Base-by-base conservation (phyloP, 2,797 vertebrate species). In the Champsocephalus esox region DNA sequence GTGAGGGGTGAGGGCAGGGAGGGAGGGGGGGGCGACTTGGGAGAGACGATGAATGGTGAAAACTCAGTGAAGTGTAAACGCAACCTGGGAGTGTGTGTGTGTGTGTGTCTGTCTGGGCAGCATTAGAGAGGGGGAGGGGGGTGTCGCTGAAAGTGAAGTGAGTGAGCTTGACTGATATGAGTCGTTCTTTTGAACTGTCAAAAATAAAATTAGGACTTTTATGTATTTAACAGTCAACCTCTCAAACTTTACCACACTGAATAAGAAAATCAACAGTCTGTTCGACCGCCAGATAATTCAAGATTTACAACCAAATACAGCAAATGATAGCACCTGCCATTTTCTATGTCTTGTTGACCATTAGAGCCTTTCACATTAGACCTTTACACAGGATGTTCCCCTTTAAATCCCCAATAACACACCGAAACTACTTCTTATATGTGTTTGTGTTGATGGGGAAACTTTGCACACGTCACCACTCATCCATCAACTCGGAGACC, bases 31-130 rank as follows among this genome's bases (percentile, higher is more conserved):
- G 92, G 92, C 91, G 94, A 94, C 95, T 95, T 92, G 93, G 94
- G 95, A 94, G 95, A 94, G 94, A 93, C 92, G 84, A 95, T 96
- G 97, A 97, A 97, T 96, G 96, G 95, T 85, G 96, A 95, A 96
- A 96, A 98, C 95, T 93, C 97, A 98, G 95, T 92, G 95, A 97
- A 97, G 97, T 98, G 97, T 96, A 97, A 98, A 98, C 94, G 94
- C 96, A 96, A 97, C 96, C 87, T 88, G 90, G 96, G 88, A 83
- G 82, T 60, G 78, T 65, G 79, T 86, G 80, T 68, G 28, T 75
- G 81, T 81, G 82, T 80, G 71, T 82, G 82, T 83, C 55, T 86
- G 80, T 89, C 80, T 87, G 85, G 84, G 46, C 67, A 57, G 91
- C 94, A 93, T 95, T 49, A 16, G 48, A 62, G 69, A 61, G 81